A percentile compares a stretch with the other conserved stretches of the same genome.
Evolutionary conservation across 2,113 vertebrate species (phyloP).

Genomic region (Gavialis gangeticus): DNA sequence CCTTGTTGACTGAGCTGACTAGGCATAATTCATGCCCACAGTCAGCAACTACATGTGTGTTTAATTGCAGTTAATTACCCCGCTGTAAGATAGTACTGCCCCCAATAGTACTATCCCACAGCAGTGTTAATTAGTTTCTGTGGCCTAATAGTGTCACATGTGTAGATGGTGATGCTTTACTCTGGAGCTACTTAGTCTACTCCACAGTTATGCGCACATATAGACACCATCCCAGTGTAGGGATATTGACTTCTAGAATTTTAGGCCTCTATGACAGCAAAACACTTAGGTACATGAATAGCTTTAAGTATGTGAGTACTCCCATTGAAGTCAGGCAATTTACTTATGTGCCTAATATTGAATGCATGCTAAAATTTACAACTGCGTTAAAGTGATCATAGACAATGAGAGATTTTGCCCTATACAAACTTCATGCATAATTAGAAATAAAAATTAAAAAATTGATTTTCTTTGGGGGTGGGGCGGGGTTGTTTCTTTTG

Average conservation of each 20-base stretch:
- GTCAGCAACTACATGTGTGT: too few species aligned
- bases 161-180: too few species aligned
- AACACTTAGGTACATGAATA: background rate
- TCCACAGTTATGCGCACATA: too few species aligned
- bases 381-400: background rate
- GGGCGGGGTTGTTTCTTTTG: too few species aligned
- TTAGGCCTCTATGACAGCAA: background rate
- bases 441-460: background rate
- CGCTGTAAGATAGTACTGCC: too few species aligned
- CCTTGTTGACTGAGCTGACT: too few species aligned
- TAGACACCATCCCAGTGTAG: background rate
- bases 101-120: too few species aligned
- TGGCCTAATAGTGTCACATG: too few species aligned
- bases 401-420: conserved; percentile 1
- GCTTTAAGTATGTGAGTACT: background rate
- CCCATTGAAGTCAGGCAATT: background rate
- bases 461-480: background rate
- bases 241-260: background rate
- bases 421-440: background rate
- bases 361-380: background rate
- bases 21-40: too few species aligned
- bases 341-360: background rate
- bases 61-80: too few species aligned
- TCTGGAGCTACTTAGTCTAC: too few species aligned
- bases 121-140: too few species aligned